A percentile compares a stretch with the other conserved stretches of the same genome.
These are phyloP conservation scores for Synanthedon andrenaeformis DNA, from an alignment of 2,888 invertebrate genomes.

Conservation along the genomic window DNA sequence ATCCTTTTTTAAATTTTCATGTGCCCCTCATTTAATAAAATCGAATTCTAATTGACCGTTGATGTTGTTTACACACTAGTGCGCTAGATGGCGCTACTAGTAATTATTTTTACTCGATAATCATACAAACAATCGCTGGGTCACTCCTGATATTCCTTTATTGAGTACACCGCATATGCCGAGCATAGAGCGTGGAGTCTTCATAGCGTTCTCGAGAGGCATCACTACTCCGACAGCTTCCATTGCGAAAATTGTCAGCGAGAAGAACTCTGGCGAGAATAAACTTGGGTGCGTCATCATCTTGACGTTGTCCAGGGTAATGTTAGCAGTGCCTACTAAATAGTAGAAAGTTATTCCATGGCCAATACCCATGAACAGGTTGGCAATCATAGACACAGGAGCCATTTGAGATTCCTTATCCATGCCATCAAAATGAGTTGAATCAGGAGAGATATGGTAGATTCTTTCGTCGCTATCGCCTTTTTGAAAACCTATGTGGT, in stretches of 20 bases:
- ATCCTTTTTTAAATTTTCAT: no score
- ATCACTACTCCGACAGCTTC: conserved; percentile 96
- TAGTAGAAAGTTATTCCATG: conserved; percentile 91
- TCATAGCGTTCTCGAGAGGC: conserved; percentile 95
- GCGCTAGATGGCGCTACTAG: no score
- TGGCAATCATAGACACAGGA: conserved; percentile 93
- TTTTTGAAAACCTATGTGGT: conserved; percentile 55
- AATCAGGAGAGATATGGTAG: conserved; percentile 75
- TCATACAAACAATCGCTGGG: no score
- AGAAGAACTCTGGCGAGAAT: conserved; percentile 93
- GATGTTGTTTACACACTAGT: no score
- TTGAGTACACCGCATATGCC: conserved; percentile 89
- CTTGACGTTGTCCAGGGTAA: conserved; percentile 51
- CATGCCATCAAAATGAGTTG: conserved; percentile 86
- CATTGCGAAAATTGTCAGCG: conserved; percentile 96
- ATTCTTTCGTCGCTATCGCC: conserved; percentile 66
- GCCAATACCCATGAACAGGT: conserved; percentile 88
- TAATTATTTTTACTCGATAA: no score
- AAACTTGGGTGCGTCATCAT: conserved; percentile 46
- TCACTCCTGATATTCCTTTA: conserved; percentile 92
- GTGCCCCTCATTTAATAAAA: no score
- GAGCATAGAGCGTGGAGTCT: conserved; percentile 83
- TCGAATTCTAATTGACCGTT: no score
- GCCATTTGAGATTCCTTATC: conserved; percentile 90
- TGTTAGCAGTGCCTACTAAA: conserved; percentile 73